phyloP scores from a whole-genome alignment of 2,797 vertebrate genomes.

The Lepidocolaptes lacrymiger region DNA sequence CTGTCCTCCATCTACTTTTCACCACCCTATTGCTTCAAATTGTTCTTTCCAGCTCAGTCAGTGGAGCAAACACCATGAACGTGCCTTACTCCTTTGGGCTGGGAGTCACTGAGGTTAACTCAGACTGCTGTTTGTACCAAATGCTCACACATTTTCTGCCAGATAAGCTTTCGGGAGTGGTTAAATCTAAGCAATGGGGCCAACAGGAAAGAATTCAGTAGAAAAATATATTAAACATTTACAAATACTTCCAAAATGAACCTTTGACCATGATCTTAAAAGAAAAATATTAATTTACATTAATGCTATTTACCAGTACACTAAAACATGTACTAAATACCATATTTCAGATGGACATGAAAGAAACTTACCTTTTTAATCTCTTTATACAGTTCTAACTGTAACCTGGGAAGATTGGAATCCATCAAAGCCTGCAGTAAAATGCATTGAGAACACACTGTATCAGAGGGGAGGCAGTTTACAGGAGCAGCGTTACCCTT shows the following conservation, averaged over 20 bases:
- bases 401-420: constrained; percentile 92
- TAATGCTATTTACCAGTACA: background rate
- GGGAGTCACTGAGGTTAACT: background rate
- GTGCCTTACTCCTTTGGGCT: background rate
- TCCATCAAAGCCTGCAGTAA: constrained; percentile 93
- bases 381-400: constrained; percentile 97
- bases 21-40: background rate
- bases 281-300: background rate
- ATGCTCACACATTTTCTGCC: constrained; percentile 29
- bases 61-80: background rate
- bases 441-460: background rate
- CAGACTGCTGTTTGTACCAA: constrained; percentile 19
- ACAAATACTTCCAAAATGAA: background rate
- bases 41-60: background rate
- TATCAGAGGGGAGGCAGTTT: background rate
- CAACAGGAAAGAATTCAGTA: background rate
- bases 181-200: background rate
- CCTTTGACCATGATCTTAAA: background rate
- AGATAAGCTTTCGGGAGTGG: background rate
- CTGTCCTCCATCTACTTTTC: background rate
- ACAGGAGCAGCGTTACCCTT: background rate
- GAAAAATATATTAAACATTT: background rate
- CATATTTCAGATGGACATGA: background rate
- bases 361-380: constrained; percentile 91
- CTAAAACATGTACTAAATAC: background rate